These are phyloP conservation scores for Entomobrya proxima DNA, from an alignment of 2,888 invertebrate species.

Conservation along the genomic window DNA sequence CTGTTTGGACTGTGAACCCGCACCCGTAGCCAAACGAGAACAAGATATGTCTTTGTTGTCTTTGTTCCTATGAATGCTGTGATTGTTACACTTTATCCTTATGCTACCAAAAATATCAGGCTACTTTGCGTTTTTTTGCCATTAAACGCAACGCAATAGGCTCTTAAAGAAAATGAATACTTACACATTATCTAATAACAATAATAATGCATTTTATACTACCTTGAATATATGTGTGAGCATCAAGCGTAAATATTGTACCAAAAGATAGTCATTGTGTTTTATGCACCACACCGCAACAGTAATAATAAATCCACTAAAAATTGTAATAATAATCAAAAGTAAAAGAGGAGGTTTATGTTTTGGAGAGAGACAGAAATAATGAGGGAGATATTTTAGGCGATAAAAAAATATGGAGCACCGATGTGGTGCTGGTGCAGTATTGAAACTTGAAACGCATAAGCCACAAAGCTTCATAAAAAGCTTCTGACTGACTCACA, in stretches of 20 bases:
- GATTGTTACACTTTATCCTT: constrained; percentile 15
- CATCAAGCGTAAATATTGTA: constrained; percentile 48
- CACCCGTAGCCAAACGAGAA: no score
- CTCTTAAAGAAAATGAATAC: not conserved
- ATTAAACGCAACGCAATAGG: not conserved
- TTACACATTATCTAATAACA: not conserved
- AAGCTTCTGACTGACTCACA: constrained; percentile 9
- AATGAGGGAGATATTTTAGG: constrained; percentile 2
- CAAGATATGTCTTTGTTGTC: not conserved
- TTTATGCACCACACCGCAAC: no score
- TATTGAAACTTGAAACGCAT: no score
- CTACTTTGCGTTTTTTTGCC: not conserved
- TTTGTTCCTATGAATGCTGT: not conserved
- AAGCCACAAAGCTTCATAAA: no score
- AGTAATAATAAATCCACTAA: not conserved
- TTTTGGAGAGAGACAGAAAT: constrained; percentile 38
- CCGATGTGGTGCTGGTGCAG: not conserved
- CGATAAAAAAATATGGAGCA: constrained; percentile 56
- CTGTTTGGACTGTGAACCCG: no score
- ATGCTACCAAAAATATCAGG: not conserved
- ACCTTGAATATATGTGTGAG: not conserved
- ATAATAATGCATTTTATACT: not conserved
- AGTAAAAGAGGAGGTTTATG: constrained; percentile 21
- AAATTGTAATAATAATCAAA: constrained; percentile 2
- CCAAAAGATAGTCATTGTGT: constrained; percentile 1